Conservation (phyloP, 2,888 invertebrate species). For the Mythimna albipuncta region DNA sequence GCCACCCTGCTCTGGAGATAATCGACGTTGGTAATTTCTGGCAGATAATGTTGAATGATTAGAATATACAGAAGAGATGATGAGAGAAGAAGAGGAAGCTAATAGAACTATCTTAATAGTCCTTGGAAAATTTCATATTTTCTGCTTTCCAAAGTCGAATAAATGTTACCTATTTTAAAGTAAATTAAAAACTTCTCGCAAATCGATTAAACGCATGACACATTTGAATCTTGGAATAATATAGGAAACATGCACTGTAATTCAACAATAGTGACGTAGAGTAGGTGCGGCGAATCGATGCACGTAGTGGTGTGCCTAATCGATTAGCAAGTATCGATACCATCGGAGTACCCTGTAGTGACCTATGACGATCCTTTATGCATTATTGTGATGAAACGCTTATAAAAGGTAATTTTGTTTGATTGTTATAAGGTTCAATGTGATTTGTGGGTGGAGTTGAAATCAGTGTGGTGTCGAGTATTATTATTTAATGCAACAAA, state of each 20-base stretch:
- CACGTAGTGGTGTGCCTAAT: slow-evolving; percentile 64
- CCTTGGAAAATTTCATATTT: no score
- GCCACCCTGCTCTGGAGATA: no score
- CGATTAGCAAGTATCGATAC: slow-evolving; percentile 65
- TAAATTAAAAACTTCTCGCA: slow-evolving; percentile 10
- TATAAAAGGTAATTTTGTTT: slow-evolving; percentile 17
- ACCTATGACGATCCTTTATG: slow-evolving; percentile 62
- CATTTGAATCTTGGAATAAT: slow-evolving; percentile 51
- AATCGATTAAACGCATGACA: slow-evolving; percentile 50
- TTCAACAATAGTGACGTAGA: slow-evolving; percentile 54
- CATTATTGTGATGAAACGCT: slow-evolving; percentile 53
- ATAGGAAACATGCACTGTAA: slow-evolving; percentile 57
- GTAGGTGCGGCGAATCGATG: slow-evolving; percentile 63
- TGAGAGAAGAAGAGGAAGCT: not conserved
- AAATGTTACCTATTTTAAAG: not conserved
- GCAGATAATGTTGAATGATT: no score
- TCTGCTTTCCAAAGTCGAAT: no score
- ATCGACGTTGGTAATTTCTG: not conserved
- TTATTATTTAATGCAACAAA: not conserved
- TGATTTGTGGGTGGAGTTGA: slow-evolving; percentile 26
- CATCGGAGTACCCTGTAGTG: slow-evolving; percentile 59
- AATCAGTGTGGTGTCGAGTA: not conserved
- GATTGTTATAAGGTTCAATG: slow-evolving; percentile 19
- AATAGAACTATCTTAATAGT: not conserved
- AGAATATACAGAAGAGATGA: not conserved